Conservation (phyloP, 92 coral and sea anemone species). For the Virgularia gustaviana region DNA sequence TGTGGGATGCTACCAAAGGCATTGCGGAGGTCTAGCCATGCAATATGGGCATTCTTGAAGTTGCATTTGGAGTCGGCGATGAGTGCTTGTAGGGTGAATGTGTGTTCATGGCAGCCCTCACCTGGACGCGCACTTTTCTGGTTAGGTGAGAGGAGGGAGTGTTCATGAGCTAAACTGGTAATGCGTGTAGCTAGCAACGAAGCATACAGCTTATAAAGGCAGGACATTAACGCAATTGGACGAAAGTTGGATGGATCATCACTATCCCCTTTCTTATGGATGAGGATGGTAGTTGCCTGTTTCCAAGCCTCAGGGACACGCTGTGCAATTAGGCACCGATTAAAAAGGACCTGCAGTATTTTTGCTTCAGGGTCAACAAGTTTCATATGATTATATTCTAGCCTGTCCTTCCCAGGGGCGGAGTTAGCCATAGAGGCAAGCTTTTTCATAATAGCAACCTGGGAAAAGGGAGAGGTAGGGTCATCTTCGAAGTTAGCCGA, state of each 20-base stretch:
- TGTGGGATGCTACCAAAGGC: constrained; percentile 11
- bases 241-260: constrained; percentile 1
- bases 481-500: neutral
- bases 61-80: neutral
- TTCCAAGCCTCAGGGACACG: neutral
- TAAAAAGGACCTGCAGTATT: neutral
- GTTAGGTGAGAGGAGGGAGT: neutral
- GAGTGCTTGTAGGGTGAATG: neutral
- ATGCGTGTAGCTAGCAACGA: neutral
- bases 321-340: neutral
- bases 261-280: constrained; percentile 10
- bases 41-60: neutral
- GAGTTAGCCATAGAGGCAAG: neutral
- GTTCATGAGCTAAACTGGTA: neutral
- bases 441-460: neutral
- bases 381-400: neutral
- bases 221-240: constrained; percentile 19
- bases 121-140: constrained; percentile 1
- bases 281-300: neutral
- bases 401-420: constrained; percentile 4
- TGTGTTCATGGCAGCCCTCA: constrained; percentile 14
- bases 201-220: constrained; percentile 2
- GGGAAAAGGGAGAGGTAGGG: neutral
- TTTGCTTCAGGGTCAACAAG: neutral
- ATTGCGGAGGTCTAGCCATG: neutral